Evolutionary conservation across 2,113 vertebrate genomes (phyloP).

Genomic region (Mobula birostris): DNA sequence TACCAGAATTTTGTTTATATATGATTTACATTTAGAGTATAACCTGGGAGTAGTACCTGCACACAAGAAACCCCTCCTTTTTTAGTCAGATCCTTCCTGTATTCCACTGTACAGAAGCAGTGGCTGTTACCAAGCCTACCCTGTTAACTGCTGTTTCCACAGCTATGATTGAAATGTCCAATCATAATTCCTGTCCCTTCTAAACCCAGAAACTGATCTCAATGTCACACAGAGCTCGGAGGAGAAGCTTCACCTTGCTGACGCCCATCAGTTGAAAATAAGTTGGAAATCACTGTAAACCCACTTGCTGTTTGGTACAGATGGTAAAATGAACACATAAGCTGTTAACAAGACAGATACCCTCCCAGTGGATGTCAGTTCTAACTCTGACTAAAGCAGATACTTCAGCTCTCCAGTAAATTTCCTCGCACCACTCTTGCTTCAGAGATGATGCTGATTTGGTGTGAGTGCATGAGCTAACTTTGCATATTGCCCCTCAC

Average conservation of each 20-base stretch:
- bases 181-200: neutral
- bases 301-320: neutral
- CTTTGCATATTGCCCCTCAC: neutral
- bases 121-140: neutral
- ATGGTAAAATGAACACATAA: slow-evolving; percentile 1
- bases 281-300: neutral
- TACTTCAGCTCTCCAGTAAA: neutral
- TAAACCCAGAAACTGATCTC: neutral
- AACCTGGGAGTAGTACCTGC: neutral
- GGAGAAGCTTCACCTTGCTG: neutral
- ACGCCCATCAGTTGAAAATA: neutral
- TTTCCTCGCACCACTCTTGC: neutral
- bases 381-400: neutral
- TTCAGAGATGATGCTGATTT: neutral
- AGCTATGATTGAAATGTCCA: neutral
- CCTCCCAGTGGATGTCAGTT: neutral
- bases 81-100: neutral
- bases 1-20: neutral
- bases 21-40: neutral
- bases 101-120: neutral
- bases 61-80: neutral
- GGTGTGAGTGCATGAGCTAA: neutral
- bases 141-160: neutral
- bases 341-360: neutral
- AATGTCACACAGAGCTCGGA: neutral